Evolutionary conservation across 2,888 invertebrate species (phyloP).

Genomic region (Anoncus sp.): DNA sequence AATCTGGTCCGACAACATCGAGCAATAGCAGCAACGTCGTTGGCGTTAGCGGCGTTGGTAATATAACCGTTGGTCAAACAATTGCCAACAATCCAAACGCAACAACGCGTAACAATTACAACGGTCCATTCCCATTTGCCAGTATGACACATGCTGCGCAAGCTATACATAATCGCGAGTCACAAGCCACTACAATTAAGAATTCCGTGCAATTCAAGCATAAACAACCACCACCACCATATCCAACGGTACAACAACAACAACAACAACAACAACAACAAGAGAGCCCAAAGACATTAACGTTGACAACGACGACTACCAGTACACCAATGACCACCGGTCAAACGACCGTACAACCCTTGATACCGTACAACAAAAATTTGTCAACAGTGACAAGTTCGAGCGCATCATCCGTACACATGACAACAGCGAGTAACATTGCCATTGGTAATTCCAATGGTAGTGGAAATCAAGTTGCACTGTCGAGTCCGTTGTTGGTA

Average conservation of each 20-base stretch:
- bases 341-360: conserved; percentile 75
- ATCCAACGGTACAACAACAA: conserved; percentile 81
- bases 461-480: conserved; percentile 86
- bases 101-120: conserved; percentile 83
- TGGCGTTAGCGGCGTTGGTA: too few species aligned
- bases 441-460: conserved; percentile 73
- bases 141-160: conserved; percentile 95
- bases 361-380: conserved; percentile 79
- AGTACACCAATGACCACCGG: conserved; percentile 77
- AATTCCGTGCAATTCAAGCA: conserved; percentile 78
- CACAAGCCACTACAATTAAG: conserved; percentile 76
- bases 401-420: too few species aligned
- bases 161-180: conserved; percentile 91
- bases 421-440: too few species aligned
- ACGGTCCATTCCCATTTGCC: conserved; percentile 92
- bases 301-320: too few species aligned
- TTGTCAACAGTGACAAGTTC: conserved; percentile 62
- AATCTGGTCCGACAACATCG: conserved; percentile 76
- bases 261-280: too few species aligned
- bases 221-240: conserved; percentile 83
- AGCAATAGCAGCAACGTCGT: conserved; percentile 72
- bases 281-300: conserved; percentile 80
- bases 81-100: conserved; percentile 80
- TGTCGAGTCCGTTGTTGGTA: conserved; percentile 95
- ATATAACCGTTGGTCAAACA: conserved; percentile 73